Evolutionary conservation across 2,113 vertebrate species (phyloP).

Genomic region (Tinamus guttatus): DNA sequence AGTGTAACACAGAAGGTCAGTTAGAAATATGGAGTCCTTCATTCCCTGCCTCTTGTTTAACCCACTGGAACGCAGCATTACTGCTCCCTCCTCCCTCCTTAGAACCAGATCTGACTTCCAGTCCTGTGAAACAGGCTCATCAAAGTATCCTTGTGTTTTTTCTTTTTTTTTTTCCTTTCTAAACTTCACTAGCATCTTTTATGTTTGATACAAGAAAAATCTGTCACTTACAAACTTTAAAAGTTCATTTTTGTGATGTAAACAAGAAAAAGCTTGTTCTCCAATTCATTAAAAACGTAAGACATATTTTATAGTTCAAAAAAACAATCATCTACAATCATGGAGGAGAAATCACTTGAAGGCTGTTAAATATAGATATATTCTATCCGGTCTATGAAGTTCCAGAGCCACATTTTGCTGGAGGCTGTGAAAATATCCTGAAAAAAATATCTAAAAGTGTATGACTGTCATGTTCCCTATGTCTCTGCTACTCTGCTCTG

Average conservation of each 20-base stretch:
- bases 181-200: background rate
- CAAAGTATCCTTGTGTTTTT: background rate
- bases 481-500: background rate
- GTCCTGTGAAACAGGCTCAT: background rate
- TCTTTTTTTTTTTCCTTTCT: background rate
- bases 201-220: background rate
- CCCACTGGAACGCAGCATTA: background rate
- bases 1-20: background rate
- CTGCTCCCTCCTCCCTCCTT: rapidly evolving
- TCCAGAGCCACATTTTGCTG: background rate
- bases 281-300: background rate
- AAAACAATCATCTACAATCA: background rate
- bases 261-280: background rate
- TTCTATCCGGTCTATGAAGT: background rate
- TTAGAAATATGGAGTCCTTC: background rate
- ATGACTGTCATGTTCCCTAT: background rate
- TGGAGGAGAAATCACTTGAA: background rate
- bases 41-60: background rate
- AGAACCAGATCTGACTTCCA: background rate
- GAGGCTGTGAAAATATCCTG: background rate
- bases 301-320: background rate
- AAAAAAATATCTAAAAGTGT: background rate
- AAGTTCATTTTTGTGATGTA: background rate
- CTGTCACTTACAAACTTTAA: background rate
- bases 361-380: background rate